Percentiles rank a stretch among this genome's conserved stretches.
Conservation (phyloP, 1,140 invertebrate genomes). For the Bathynomus jamesi region DNA sequence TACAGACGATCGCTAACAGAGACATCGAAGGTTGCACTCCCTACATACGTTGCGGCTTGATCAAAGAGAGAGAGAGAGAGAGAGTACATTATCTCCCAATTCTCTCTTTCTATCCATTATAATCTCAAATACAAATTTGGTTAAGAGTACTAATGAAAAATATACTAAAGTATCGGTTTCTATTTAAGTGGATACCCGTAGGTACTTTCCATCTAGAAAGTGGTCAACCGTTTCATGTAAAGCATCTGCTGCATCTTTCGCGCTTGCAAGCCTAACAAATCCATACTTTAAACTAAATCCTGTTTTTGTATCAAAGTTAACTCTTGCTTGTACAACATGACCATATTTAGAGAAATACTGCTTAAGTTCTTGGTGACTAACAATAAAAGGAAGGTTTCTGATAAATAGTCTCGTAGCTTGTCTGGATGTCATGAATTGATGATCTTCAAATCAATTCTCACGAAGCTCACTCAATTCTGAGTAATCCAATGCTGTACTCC, state of each 20-base stretch:
- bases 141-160: no score
- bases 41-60: constrained; percentile 43
- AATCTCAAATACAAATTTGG: constrained; percentile 4
- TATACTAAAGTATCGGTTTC: no score
- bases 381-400: constrained; percentile 68
- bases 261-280: constrained; percentile 59
- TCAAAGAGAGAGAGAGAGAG: no score
- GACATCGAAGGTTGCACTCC: constrained; percentile 50
- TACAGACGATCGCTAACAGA: constrained; percentile 58
- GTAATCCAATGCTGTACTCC: no score
- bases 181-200: no score
- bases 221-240: constrained; percentile 59
- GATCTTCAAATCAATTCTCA: constrained; percentile 42
- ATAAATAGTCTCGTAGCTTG: constrained; percentile 57
- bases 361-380: constrained; percentile 59
- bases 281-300: constrained; percentile 66
- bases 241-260: constrained; percentile 52
- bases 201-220: constrained; percentile 62
- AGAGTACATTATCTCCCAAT: no score
- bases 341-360: constrained; percentile 71
- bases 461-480: not conserved
- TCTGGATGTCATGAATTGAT: constrained; percentile 44
- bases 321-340: constrained; percentile 52
- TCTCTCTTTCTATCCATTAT: not conserved
- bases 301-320: constrained; percentile 64